Conservation (phyloP, 2,797 vertebrate genomes). For the Peromyscus eremicus region DNA sequence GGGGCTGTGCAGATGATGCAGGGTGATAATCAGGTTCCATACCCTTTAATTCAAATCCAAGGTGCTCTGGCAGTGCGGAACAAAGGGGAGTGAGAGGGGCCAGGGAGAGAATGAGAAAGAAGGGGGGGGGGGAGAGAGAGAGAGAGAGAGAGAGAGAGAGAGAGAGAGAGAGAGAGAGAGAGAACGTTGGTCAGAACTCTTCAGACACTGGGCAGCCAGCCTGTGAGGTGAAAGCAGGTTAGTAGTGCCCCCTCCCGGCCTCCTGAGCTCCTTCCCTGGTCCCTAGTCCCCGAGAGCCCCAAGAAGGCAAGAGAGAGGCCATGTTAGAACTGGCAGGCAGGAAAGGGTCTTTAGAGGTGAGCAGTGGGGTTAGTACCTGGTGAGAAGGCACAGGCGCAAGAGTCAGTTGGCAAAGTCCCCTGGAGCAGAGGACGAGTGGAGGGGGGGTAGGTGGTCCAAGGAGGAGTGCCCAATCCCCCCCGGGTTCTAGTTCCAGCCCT, state of each 20-base stretch:
- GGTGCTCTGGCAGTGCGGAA: constrained; percentile 98
- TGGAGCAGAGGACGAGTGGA: constrained; percentile 15
- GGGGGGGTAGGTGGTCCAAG: accelerated
- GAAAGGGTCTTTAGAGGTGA: constrained; percentile 85
- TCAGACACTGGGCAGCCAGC: constrained; percentile 87
- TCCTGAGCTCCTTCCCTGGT: constrained; percentile 70
- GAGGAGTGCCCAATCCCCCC: background rate
- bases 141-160: constrained; percentile 82
- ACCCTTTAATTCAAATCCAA: constrained; percentile 99
- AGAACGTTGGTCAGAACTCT: constrained; percentile 94
- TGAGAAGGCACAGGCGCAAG: constrained; percentile 79
- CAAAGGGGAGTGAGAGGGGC: constrained; percentile 72
- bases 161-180: constrained; percentile 81
- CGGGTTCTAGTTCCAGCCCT: background rate
- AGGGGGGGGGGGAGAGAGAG: constrained; percentile 77
- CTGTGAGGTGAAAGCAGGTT: constrained; percentile 83
- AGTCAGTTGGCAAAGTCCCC: constrained; percentile 66
- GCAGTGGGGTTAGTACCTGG: constrained; percentile 86
- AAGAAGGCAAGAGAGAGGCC: constrained; percentile 62
- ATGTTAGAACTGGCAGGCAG: constrained; percentile 83
- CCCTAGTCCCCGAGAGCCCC: constrained; percentile 64
- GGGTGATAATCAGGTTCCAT: constrained; percentile 91
- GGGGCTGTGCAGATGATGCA: background rate
- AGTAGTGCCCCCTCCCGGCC: constrained; percentile 75
- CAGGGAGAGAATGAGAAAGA: constrained; percentile 82